phyloP scores from a whole-genome alignment of 1,140 invertebrate species.

The Brachionus manjavacas region DNA sequence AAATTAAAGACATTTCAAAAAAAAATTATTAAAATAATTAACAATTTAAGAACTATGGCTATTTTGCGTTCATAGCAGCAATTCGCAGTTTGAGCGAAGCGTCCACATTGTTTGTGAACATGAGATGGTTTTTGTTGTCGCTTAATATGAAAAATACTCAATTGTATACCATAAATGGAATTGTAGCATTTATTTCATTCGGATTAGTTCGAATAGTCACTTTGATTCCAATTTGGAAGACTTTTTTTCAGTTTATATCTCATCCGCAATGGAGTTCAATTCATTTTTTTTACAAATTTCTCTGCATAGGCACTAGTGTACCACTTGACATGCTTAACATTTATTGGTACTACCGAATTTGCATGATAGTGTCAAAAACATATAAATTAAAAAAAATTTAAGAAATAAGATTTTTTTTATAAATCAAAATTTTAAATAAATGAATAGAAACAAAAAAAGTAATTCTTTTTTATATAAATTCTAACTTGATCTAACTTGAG shows the following conservation, averaged over 20 bases:
- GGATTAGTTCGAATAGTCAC: background rate
- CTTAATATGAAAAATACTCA: slow-evolving; percentile 4
- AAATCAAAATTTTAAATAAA: background rate
- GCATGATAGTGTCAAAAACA: background rate
- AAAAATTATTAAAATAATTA: background rate
- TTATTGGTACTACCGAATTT: slow-evolving; percentile 25
- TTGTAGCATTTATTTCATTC: background rate
- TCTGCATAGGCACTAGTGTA: slow-evolving; percentile 19
- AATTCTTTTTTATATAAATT: background rate
- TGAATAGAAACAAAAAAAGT: background rate
- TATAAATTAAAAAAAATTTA: background rate
- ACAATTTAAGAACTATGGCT: background rate
- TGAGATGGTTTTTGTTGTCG: background rate
- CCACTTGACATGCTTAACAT: slow-evolving; percentile 31
- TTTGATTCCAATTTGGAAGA: background rate
- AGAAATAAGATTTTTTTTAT: background rate
- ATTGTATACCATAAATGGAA: background rate
- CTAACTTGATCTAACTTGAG: too few relatives aligned
- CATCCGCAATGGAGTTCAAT: background rate
- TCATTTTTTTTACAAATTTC: slow-evolving; percentile 3
- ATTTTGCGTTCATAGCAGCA: background rate
- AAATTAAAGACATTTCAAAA: background rate
- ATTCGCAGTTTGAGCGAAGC: slow-evolving; percentile 1
- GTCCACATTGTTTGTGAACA: slow-evolving; percentile 31
- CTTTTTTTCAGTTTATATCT: background rate